Conservation (phyloP, 2,797 vertebrate species). For the Myoxocephalus aenaeus region DNA sequence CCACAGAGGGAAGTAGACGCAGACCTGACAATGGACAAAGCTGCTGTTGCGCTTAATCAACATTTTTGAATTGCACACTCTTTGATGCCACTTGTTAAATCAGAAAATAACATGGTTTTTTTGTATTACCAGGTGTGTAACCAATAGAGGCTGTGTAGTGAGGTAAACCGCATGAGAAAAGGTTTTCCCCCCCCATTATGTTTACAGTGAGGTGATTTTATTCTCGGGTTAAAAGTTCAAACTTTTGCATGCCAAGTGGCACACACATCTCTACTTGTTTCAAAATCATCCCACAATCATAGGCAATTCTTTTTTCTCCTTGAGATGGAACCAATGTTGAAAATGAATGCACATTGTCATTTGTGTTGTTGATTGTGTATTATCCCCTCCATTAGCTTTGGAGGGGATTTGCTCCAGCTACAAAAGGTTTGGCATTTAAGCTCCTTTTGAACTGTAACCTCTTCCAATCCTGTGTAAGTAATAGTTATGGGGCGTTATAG, state of each 20-base stretch:
- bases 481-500: background rate
- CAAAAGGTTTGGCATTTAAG: background rate
- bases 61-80: slow-evolving; percentile 14
- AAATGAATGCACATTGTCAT: background rate
- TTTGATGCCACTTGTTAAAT: slow-evolving; percentile 31
- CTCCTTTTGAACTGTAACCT: background rate
- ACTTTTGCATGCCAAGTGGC: background rate
- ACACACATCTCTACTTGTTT: background rate
- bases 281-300: background rate
- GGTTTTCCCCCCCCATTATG: too few relatives aligned
- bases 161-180: too few relatives aligned
- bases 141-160: background rate
- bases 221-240: background rate
- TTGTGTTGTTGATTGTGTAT: background rate
- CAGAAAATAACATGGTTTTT: slow-evolving; percentile 18
- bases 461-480: background rate
- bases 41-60: slow-evolving; percentile 23
- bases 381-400: background rate
- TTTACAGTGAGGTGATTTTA: background rate
- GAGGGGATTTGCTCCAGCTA: background rate
- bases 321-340: background rate
- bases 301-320: background rate
- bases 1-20: slow-evolving; percentile 39
- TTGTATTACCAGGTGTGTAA: too few relatives aligned
- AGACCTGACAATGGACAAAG: slow-evolving; percentile 24